Percentiles rank a stretch among this genome's conserved stretches.
Conservation (phyloP, 2,888 invertebrate genomes). For the Tetragonisca angustula region DNA sequence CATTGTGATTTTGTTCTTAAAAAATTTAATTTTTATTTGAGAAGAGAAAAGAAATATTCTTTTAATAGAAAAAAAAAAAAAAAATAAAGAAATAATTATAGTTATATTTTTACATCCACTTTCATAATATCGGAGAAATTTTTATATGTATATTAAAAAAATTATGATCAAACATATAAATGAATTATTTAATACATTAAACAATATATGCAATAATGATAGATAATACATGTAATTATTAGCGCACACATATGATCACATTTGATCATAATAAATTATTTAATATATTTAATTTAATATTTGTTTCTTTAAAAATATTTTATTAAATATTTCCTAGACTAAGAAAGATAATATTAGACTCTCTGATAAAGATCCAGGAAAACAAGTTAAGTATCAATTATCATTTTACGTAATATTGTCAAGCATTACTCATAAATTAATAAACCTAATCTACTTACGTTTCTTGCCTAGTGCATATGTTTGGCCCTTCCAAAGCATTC, state of each 20-base stretch:
- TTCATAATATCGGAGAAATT: background rate
- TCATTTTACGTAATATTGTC: background rate
- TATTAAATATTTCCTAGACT: background rate
- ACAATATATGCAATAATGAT: too few species aligned
- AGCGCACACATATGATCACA: too few species aligned
- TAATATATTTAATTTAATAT: too few species aligned
- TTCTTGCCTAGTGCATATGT: slow-evolving; percentile 92
- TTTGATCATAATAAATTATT: too few species aligned
- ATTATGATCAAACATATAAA: too few species aligned
- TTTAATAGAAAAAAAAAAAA: background rate
- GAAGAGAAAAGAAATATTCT: background rate
- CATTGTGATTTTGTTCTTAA: too few species aligned
- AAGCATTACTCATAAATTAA: background rate
- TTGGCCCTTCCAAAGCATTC: slow-evolving; percentile 88
- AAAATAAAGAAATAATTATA: background rate
- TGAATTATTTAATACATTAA: background rate
- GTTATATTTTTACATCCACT: background rate
- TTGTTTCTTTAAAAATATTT: background rate
- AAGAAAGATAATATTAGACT: background rate
- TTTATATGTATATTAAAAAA: too few species aligned
- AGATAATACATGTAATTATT: too few species aligned
- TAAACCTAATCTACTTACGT: slow-evolving; percentile 85
- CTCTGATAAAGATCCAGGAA: background rate
- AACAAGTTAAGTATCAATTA: background rate
- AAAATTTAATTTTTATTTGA: background rate